These are phyloP conservation scores for Limnothrissa miodon DNA, from an alignment of 2,113 vertebrate genomes.

Conservation along the genomic window DNA sequence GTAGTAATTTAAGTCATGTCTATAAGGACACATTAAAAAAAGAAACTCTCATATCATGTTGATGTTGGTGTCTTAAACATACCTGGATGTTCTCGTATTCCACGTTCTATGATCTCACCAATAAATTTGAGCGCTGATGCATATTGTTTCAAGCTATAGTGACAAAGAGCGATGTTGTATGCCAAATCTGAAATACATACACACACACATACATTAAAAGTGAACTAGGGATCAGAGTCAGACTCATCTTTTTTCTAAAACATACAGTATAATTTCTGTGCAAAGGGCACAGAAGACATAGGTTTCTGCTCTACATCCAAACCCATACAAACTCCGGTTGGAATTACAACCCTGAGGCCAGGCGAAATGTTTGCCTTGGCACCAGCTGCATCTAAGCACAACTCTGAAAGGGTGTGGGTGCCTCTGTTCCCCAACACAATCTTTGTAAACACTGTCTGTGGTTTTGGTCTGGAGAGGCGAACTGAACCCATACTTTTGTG, in stretches of 20 bases:
- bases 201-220: not conserved
- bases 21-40: too few species aligned
- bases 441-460: conserved; percentile 1
- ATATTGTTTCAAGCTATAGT: conserved; percentile 84
- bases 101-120: conserved; percentile 83
- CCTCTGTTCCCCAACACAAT: conserved; percentile 1
- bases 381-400: not conserved
- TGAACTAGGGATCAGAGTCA: not conserved
- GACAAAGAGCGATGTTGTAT: conserved; percentile 90
- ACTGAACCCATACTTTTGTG: not conserved
- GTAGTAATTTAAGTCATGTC: too few species aligned
- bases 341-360: conserved; percentile 40
- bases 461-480: not conserved
- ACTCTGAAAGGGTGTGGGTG: conserved; percentile 18
- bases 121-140: conserved; percentile 81
- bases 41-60: too few species aligned
- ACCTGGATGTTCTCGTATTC: conserved; percentile 89
- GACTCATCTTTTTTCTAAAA: conserved; percentile 5
- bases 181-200: conserved; percentile 72
- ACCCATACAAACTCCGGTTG: conserved; percentile 22
- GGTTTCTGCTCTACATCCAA: conserved; percentile 29
- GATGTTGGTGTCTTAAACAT: not conserved
- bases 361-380: conserved; percentile 17
- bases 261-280: not conserved
- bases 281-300: not conserved